Base-by-base conservation (phyloP, 2,888 invertebrate species). In the Drosophila histrio region DNA sequence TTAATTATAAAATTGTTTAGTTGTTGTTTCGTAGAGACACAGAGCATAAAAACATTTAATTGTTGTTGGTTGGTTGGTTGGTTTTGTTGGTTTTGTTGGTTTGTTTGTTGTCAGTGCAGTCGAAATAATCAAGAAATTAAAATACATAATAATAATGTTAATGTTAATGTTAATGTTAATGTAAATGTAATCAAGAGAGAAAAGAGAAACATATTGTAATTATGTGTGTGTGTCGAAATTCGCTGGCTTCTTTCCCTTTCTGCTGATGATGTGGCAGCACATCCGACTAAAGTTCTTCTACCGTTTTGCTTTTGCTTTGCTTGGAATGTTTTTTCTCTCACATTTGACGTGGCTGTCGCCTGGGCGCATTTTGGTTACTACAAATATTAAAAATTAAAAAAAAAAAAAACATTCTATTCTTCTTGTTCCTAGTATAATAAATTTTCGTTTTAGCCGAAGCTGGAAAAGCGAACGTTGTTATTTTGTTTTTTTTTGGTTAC, bases 1-100 rank as follows among this genome's bases (percentile, higher is more conserved):
- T 65, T 62, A 54, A 19, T 38, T 54, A 46, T 54, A 61, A 38
- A 54, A 50, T 22, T 28, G 30, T 46, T 26, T 50, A 44, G n/a
- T 38, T 43, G 13, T 52, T 46, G 17, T 77, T 86, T 73, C 75
- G 79, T 79, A 82, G 78, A 80, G 70, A 79, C 61, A 73, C 76
- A 71, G 79, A 70, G 65, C 77, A 65, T 63, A 49, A 59, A 74
- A 69, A 57, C 50, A 26, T 41, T 34, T 7, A 11, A 26, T 44
- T 53, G 19, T 58, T 61, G 24, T 50, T 66, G 58, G 19, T 30
- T 47, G n/a, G n/a, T n/a, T n/a, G n/a, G n/a, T n/a, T n/a, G n/a
- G n/a, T n/a, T n/a, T n/a, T n/a, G n/a, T n/a, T n/a, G n/a, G n/a
- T n/a, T n/a, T n/a, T n/a, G n/a, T n/a, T n/a, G n/a, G n/a, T n/a